Evolutionary conservation across 2,888 invertebrate genomes (phyloP).

Genomic region (Ichneumoninae sp.): DNA sequence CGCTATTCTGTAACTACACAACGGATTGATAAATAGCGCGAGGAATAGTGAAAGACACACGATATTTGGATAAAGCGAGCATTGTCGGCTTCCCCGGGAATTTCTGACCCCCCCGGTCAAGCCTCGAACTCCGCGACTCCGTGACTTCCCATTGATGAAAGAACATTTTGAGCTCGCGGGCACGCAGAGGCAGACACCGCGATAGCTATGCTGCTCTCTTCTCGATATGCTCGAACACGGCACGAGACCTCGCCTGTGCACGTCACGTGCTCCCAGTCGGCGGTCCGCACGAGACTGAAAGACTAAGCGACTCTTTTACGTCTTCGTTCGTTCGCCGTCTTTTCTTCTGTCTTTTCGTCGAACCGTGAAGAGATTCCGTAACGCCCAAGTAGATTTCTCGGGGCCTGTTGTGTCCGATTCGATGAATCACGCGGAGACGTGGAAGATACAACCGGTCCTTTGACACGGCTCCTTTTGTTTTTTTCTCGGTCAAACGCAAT

Average conservation of each 20-base stretch:
- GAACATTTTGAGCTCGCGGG: conserved; percentile 34
- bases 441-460: conserved; percentile 48
- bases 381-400: conserved; percentile 23
- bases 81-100: conserved; percentile 47
- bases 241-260: conserved; percentile 51
- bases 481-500: conserved; percentile 4
- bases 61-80: conserved; percentile 55
- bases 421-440: conserved; percentile 60
- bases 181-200: background rate
- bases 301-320: conserved; percentile 43
- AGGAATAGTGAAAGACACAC: conserved; percentile 42
- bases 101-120: conserved; percentile 52
- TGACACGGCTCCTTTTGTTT: conserved; percentile 25
- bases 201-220: conserved; percentile 13
- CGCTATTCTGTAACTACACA: background rate
- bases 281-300: conserved; percentile 58
- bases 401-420: conserved; percentile 4
- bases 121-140: conserved; percentile 43
- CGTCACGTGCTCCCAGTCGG: conserved; percentile 62
- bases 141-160: conserved; percentile 58
- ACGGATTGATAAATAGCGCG: conserved; percentile 27
- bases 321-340: conserved; percentile 23
- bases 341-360: conserved; percentile 53
- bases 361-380: conserved; percentile 42
- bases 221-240: conserved; percentile 46